Evolutionary conservation across 2,888 invertebrate species (phyloP).

Genomic region (Epiblema foenella): DNA sequence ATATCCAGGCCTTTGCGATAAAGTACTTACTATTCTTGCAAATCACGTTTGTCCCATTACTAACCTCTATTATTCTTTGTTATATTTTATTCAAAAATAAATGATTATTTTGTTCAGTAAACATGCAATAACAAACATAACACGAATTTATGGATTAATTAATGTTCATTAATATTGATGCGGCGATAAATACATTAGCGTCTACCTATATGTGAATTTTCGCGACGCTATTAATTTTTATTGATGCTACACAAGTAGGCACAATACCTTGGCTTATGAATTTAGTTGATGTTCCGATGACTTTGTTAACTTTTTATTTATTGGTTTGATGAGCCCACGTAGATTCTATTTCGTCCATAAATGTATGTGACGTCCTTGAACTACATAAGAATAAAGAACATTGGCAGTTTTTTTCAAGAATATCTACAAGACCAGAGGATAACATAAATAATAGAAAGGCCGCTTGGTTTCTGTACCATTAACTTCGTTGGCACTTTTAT

Average conservation of each 20-base stretch:
- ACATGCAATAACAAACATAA: constrained; percentile 10
- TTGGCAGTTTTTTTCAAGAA: background rate
- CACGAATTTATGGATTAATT: constrained; percentile 4
- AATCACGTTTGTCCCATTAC: no score
- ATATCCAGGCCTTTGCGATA: no score
- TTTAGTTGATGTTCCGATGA: background rate
- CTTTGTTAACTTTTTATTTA: constrained; percentile 1
- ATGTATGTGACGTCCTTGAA: background rate
- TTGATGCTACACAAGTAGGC: background rate
- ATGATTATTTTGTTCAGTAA: no score
- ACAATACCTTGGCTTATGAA: background rate
- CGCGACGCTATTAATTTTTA: constrained; percentile 16
- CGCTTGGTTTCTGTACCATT: no score
- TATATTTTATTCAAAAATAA: no score
- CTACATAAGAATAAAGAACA: no score
- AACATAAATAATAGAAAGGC: no score
- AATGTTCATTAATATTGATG: constrained; percentile 14
- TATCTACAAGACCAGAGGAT: no score
- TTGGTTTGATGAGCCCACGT: background rate
- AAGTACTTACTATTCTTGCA: no score
- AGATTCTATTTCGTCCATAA: background rate
- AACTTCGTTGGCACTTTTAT: no score
- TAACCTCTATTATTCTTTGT: no score
- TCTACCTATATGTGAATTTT: constrained; percentile 19
- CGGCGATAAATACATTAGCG: constrained; percentile 19